Evolutionary conservation across 2,888 invertebrate genomes (phyloP).

Genomic region (Apotomis betuletana): DNA sequence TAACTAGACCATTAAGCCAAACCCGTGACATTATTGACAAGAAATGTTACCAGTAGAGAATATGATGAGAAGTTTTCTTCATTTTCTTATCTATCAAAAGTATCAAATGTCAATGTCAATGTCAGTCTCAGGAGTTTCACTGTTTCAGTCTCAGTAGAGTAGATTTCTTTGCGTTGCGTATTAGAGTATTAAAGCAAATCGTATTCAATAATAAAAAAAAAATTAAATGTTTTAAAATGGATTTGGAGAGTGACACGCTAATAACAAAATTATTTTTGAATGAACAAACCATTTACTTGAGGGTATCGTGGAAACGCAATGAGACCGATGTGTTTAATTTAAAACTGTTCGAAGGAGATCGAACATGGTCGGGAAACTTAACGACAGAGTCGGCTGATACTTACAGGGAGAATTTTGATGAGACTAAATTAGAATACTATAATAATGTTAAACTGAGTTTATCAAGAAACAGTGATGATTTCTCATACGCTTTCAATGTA

Average conservation of each 20-base stretch:
- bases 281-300: conserved; percentile 53
- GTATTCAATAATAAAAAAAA: no score
- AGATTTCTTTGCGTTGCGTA: no score
- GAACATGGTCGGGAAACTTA: conserved; percentile 64
- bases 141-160: no score
- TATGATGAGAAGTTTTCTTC: no score
- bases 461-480: conserved; percentile 16
- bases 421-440: conserved; percentile 57
- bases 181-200: no score
- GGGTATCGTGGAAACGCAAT: conserved; percentile 61
- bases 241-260: conserved; percentile 27
- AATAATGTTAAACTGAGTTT: conserved; percentile 46
- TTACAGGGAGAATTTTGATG: conserved; percentile 53
- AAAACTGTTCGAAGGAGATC: conserved; percentile 57
- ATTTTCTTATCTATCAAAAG: no score
- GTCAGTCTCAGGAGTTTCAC: no score
- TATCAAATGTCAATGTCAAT: no score
- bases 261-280: conserved; percentile 57
- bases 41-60: no score
- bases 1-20: no score
- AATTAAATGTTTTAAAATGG: conserved; percentile 23
- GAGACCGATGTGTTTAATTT: conserved; percentile 60
- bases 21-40: no score
- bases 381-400: conserved; percentile 55
- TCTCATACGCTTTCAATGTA: conserved; percentile 32